phyloP scores from a whole-genome alignment of 1,140 invertebrate genomes.

The Drosophila hydei region DNA sequence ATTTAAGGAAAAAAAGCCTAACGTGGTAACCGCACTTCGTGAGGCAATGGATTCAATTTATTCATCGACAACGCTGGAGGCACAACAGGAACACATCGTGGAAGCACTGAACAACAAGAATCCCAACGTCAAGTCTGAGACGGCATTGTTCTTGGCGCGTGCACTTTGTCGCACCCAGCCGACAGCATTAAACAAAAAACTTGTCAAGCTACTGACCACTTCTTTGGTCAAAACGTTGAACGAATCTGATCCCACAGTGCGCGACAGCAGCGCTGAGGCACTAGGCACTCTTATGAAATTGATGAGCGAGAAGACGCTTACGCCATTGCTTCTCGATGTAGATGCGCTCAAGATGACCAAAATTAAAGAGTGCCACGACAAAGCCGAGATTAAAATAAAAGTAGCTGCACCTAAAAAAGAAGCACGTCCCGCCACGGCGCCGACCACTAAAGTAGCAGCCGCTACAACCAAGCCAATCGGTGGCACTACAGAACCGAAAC shows the following conservation, averaged over 20 bases:
- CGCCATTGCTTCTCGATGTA: conserved; percentile 93
- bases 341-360: conserved; percentile 97
- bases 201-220: conserved; percentile 93
- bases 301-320: conserved; percentile 95
- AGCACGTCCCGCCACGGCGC: conserved; percentile 85
- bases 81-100: conserved; percentile 93
- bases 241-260: conserved; percentile 90
- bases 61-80: conserved; percentile 92
- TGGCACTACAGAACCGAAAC: conserved; percentile 85
- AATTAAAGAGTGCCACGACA: conserved; percentile 97
- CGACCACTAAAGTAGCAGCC: conserved; percentile 73
- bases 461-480: conserved; percentile 84
- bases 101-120: conserved; percentile 97
- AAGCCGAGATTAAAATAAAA: conserved; percentile 93
- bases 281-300: conserved; percentile 97
- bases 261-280: conserved; percentile 94
- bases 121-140: conserved; percentile 96
- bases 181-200: conserved; percentile 94
- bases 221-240: conserved; percentile 93
- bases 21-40: conserved; percentile 92
- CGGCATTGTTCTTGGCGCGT: conserved; percentile 93
- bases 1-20: conserved; percentile 98
- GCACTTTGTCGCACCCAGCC: conserved; percentile 92
- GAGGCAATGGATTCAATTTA: conserved; percentile 97
- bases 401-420: conserved; percentile 87